Evolutionary conservation across 2,113 vertebrate species (phyloP), one percentile per base, ranked within the genome.

Genomic region (Camelus bactrianus): DNA sequence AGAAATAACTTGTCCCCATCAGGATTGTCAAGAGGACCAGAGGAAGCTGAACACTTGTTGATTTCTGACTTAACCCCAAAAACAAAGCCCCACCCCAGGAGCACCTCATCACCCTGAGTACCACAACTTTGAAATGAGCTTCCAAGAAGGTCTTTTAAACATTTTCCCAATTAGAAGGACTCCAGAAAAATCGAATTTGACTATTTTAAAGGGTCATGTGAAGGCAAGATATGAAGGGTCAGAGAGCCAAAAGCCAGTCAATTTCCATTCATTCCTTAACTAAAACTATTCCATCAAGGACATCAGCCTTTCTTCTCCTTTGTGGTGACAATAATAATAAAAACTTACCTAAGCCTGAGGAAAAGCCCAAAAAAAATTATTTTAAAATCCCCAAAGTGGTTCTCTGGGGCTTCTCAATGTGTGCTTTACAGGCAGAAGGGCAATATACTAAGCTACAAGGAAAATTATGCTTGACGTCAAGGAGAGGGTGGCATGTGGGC

Each of bases 101-200:
- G 87, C 95, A 80, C 28, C 12, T 76, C 48, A 89, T 65, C 38
- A 93, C 35, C 24, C 62, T 62, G n/a, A 89, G 60, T 42, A 86
- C 73, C 32, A 73, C 56, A 42, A 82, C 64, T 89, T 92, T 82
- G 60, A n/a, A 58, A 83, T 35, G 24, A 76, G 28, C 16, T 80
- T 96, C 67, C 30, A 86, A 81, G 16, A 72, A 46, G 35, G 64
- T 94, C 64, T 95, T 97, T 87, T 60, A 62, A 87, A 80, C 10
- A 7, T 28, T 62, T 93, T 77, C 42, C 28, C 77, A 65, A 19
- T 30, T 26, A 69, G 48, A 83, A 84, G 10, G 30, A 64, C 19
- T 67, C 54, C 54, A 87, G 62, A 77, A 90, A 82, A 90, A 75
- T 42, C 70, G 22, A 50, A 90, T 52, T 91, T 91, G 76, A 30